Evolutionary conservation across 2,888 invertebrate species (phyloP), one percentile per base, ranked within the genome.

Genomic region (Patella ulyssiponensis): DNA sequence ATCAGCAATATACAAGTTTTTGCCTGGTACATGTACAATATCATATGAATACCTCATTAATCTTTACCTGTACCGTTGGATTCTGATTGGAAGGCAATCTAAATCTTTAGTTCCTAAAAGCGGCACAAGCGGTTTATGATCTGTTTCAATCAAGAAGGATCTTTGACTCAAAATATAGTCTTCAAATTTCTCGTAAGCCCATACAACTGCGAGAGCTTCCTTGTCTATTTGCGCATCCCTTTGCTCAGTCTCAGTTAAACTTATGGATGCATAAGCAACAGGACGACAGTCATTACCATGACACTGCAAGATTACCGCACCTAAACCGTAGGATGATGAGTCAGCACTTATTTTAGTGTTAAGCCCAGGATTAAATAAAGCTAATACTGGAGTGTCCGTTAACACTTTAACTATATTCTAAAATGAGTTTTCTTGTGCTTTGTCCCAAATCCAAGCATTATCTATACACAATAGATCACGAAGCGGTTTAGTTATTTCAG

Each of bases 371-470:
- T 81, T 77, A 69, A 76, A 81, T 23, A 58, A 81, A 7, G 72
- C 71, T 15, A 81, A 73, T 11, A 64, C 73, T 51, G 74, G 78
- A 52, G 81, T 54, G 15, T 52, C 53, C 15, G 51, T 20, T 44
- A 81, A 15, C 58, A 74, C n/a, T 58, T 71, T 17, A 27, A 79
- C 79, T 5, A 70, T 64, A 2, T 52, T 33, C 23, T 15, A 33
- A 15, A 72, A n/a, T 17, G 52, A 23, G 17, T 14, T 3, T 72
- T 72, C 33, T 72, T 72, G 72, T 72, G 23, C 7, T 17, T 23
- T 17, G 14, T 44, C 78, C 82, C 80, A 82, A 4, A 69, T 4
- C 82, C 82, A 82, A 14, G 52, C 64, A 15, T 56, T n/a, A 69
- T 82, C 75, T 56, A 52, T 27, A 15, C 74, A 70, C 11, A 80